Evolutionary conservation across 2,797 vertebrate species (phyloP).

Genomic region (Leptodactylus fallax): DNA sequence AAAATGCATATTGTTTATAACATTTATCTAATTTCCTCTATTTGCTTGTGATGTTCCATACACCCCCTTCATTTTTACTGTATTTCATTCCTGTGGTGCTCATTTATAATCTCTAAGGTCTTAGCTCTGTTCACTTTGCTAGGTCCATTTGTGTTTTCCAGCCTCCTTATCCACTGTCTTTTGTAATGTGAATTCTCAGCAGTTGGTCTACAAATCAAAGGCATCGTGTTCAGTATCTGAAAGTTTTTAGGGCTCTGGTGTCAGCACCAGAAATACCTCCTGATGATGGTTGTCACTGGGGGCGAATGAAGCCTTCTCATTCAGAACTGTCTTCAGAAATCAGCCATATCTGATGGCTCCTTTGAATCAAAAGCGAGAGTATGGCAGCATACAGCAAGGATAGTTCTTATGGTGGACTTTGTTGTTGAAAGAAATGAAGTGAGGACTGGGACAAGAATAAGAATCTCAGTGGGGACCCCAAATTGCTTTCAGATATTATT

Average conservation of each 20-base stretch:
- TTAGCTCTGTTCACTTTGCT: slow-evolving; percentile 73
- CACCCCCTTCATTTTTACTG: slow-evolving; percentile 64
- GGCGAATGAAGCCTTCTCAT: slow-evolving; percentile 74
- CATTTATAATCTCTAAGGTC: slow-evolving; percentile 69
- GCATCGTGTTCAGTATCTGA: slow-evolving; percentile 74
- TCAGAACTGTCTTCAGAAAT: slow-evolving; percentile 78
- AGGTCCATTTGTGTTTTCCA: slow-evolving; percentile 76
- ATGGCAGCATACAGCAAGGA: slow-evolving; percentile 77
- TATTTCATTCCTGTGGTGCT: slow-evolving; percentile 71
- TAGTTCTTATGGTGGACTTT: slow-evolving; percentile 76
- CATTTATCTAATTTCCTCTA: slow-evolving; percentile 46
- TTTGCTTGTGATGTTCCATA: slow-evolving; percentile 12
- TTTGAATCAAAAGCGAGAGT: slow-evolving; percentile 77
- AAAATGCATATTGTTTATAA: background rate
- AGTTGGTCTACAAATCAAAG: slow-evolving; percentile 79
- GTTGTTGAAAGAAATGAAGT: slow-evolving; percentile 75
- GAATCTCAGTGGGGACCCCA: slow-evolving; percentile 76
- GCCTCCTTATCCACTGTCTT: slow-evolving; percentile 72
- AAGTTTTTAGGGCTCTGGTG: slow-evolving; percentile 74
- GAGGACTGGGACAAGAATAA: slow-evolving; percentile 64
- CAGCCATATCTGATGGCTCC: slow-evolving; percentile 80
- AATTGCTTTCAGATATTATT: slow-evolving; percentile 76
- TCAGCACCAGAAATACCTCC: slow-evolving; percentile 76
- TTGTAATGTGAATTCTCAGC: slow-evolving; percentile 79
- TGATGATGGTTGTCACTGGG: slow-evolving; percentile 75